Evolutionary conservation across 2,888 invertebrate species (phyloP).

Genomic region (Taenaris catops): DNA sequence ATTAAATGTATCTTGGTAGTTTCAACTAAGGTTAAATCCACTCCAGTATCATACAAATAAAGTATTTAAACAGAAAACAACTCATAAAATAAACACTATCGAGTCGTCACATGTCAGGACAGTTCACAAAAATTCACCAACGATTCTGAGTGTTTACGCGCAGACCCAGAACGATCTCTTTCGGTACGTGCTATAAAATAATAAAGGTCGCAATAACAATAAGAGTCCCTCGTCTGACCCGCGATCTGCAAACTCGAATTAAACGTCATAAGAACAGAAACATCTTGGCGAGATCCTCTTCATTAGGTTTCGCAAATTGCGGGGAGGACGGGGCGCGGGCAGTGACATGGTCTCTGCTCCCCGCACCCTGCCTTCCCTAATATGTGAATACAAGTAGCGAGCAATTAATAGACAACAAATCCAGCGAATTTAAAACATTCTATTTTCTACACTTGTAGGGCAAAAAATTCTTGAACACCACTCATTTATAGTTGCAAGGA

Average conservation of each 20-base stretch:
- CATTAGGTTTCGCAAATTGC: constrained; percentile 75
- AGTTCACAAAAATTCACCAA: constrained; percentile 18
- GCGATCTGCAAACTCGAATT: constrained; percentile 73
- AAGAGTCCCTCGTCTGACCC: constrained; percentile 59
- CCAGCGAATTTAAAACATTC: too few relatives aligned
- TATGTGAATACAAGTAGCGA: constrained; percentile 79
- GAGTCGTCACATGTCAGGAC: too few relatives aligned
- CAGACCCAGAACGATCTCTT: constrained; percentile 2
- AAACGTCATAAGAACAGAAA: constrained; percentile 78
- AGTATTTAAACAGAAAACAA: too few relatives aligned
- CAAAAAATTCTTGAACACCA: too few relatives aligned
- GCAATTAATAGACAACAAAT: too few relatives aligned
- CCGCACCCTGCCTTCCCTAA: constrained; percentile 58
- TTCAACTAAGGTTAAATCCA: too few relatives aligned
- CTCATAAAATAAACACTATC: too few relatives aligned
- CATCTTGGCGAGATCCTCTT: constrained; percentile 76
- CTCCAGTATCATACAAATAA: too few relatives aligned
- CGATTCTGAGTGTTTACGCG: constrained; percentile 1
- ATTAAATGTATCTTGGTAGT: too few relatives aligned
- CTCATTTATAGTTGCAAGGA: too few relatives aligned
- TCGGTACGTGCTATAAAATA: constrained; percentile 15
- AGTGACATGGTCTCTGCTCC: constrained; percentile 52
- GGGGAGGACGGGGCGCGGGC: constrained; percentile 40
- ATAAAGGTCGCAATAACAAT: constrained; percentile 65
- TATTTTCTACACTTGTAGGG: too few relatives aligned